Percentiles rank a stretch among this genome's conserved stretches.
phyloP scores from a whole-genome alignment of 1,140 invertebrate species.

The Drosophila nebulosa region DNA sequence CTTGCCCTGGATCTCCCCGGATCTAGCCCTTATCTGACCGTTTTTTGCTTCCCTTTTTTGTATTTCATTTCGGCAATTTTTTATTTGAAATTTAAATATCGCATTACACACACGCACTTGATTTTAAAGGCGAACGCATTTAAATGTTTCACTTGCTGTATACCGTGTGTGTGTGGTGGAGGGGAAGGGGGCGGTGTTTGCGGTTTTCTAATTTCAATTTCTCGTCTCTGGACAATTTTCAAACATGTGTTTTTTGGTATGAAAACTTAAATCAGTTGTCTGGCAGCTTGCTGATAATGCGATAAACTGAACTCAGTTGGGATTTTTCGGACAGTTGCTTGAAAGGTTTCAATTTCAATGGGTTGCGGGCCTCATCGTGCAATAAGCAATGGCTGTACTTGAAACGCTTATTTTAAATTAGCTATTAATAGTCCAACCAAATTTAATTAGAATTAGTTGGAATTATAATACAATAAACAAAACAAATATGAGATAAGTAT shows the following conservation, averaged over 20 bases:
- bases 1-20: slow-evolving; percentile 10
- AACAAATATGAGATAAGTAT: too few relatives aligned
- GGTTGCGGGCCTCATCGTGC: not conserved
- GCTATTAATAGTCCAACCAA: not conserved
- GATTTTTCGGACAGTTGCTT: slow-evolving; percentile 58
- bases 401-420: not conserved
- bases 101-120: slow-evolving; percentile 75
- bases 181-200: not conserved
- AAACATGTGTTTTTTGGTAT: slow-evolving; percentile 69
- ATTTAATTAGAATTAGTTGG: not conserved
- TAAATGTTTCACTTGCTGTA: slow-evolving; percentile 67
- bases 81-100: slow-evolving; percentile 68
- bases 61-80: slow-evolving; percentile 12
- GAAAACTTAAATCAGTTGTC: slow-evolving; percentile 71
- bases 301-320: slow-evolving; percentile 48
- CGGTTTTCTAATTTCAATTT: slow-evolving; percentile 23
- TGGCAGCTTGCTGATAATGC: slow-evolving; percentile 46
- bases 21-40: slow-evolving; percentile 39
- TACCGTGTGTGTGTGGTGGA: slow-evolving; percentile 3
- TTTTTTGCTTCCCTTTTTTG: slow-evolving; percentile 34
- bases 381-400: not conserved
- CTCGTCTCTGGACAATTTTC: slow-evolving; percentile 60
- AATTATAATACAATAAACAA: too few relatives aligned
- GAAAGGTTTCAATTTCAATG: slow-evolving; percentile 49
- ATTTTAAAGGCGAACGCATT: slow-evolving; percentile 62